Percentiles rank a stretch among this genome's conserved stretches.
These are phyloP conservation scores for Hypotaenidia philippensis DNA, from an alignment of 2,797 vertebrate species.

Conservation along the genomic window DNA sequence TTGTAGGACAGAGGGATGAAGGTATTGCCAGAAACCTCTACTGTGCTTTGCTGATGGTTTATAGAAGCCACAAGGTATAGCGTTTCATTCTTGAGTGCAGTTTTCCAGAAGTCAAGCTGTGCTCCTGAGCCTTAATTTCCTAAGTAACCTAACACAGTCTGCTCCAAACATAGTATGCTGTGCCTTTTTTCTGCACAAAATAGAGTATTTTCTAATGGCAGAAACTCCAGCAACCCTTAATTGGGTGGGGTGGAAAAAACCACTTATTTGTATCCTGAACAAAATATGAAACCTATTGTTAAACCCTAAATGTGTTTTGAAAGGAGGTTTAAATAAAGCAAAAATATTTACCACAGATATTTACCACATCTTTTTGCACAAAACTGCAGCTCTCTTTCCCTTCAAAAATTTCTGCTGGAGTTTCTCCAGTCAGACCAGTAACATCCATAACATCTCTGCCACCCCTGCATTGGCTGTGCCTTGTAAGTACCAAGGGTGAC, in stretches of 20 bases:
- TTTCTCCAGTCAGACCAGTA: neutral
- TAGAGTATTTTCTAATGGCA: neutral
- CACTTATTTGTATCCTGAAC: constrained; percentile 12
- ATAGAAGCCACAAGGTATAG: neutral
- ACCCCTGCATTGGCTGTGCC: rapidly evolving
- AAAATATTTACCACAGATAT: constrained; percentile 5
- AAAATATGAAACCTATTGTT: constrained; percentile 42
- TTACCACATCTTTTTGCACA: neutral
- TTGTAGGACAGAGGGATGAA: neutral
- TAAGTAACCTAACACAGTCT: neutral
- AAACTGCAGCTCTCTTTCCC: neutral
- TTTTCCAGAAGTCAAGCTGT: constrained; percentile 14
- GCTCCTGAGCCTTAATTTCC: neutral
- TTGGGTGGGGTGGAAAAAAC: neutral
- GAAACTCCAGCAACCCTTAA: neutral
- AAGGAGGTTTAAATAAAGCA: constrained; percentile 15
- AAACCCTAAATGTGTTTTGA: constrained; percentile 6
- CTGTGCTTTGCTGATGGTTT: neutral
- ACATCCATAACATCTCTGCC: neutral
- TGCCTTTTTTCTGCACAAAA: constrained; percentile 45
- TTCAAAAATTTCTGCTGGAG: neutral
- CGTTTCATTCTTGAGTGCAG: neutral
- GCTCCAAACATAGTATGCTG: neutral
- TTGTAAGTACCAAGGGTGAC: neutral
- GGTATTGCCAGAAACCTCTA: neutral